Percentiles rank a stretch among this genome's conserved stretches.
Conservation (phyloP, 2,113 vertebrate species). For the Salvator merianae region DNA sequence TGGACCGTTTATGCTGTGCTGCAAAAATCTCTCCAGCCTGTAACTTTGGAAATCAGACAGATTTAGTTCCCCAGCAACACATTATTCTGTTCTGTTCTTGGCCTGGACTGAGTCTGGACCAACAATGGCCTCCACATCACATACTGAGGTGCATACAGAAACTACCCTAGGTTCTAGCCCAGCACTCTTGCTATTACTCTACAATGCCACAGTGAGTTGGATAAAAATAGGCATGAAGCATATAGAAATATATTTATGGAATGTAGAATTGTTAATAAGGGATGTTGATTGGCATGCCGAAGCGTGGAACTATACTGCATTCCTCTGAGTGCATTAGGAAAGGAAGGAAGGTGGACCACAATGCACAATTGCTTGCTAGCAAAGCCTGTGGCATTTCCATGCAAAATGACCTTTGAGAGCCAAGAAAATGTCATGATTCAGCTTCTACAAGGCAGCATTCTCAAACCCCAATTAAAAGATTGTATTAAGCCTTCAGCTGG, state of each 20-base stretch:
- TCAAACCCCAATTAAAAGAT: slow-evolving; percentile 16
- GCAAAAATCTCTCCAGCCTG: too few species aligned
- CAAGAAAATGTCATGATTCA: slow-evolving; percentile 29
- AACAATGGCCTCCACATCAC: too few species aligned
- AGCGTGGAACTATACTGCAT: background rate
- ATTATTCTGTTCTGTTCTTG: too few species aligned
- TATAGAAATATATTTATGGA: background rate
- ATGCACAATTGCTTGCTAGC: background rate
- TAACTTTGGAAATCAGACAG: too few species aligned
- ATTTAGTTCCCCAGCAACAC: too few species aligned
- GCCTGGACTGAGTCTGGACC: too few species aligned
- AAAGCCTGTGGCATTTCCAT: slow-evolving; percentile 2
- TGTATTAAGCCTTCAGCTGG: slow-evolving; percentile 21
- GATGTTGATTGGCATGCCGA: background rate
- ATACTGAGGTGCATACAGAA: too few species aligned
- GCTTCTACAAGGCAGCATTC: background rate
- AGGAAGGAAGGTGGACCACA: background rate
- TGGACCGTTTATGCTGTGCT: too few species aligned
- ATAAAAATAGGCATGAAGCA: too few species aligned
- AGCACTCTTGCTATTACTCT: too few species aligned
- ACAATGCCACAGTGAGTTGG: too few species aligned
- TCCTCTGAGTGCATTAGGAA: background rate
- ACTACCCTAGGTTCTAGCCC: too few species aligned
- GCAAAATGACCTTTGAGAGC: slow-evolving; percentile 25
- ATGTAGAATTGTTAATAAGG: background rate